A percentile compares a stretch with the other conserved stretches of the same genome.
phyloP scores from a whole-genome alignment of 1,140 invertebrate genomes.

The Lanistes nyassanus region DNA sequence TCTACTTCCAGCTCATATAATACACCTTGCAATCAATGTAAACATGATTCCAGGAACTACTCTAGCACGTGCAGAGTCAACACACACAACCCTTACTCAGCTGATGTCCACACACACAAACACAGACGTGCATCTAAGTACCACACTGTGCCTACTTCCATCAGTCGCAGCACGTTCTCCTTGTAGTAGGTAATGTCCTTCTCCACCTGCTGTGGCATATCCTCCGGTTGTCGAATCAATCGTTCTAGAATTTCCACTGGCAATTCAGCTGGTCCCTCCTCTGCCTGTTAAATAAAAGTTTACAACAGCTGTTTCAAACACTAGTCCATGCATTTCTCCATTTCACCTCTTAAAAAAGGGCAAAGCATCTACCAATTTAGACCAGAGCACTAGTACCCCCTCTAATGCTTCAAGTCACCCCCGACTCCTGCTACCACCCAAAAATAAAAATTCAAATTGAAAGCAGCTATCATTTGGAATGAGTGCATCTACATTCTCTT shows the following conservation, averaged over 20 bases:
- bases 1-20: conserved; percentile 16
- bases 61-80: too few relatives aligned
- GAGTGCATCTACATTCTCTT: too few relatives aligned
- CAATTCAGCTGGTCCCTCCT: conserved; percentile 47
- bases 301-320: not conserved
- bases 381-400: too few relatives aligned
- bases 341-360: too few relatives aligned
- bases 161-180: conserved; percentile 56
- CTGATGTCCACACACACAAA: not conserved
- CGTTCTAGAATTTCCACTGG: conserved; percentile 56
- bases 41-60: not conserved
- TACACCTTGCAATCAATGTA: not conserved
- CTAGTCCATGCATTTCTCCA: not conserved
- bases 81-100: conserved; percentile 8
- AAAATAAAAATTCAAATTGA: too few relatives aligned
- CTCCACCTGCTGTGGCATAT: conserved; percentile 53
- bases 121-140: not conserved
- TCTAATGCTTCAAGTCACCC: too few relatives aligned
- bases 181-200: conserved; percentile 59
- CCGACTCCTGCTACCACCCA: too few relatives aligned
- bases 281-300: conserved; percentile 35
- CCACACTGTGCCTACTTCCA: conserved; percentile 51
- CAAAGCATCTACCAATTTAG: too few relatives aligned
- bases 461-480: too few relatives aligned
- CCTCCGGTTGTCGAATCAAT: conserved; percentile 61